Conservation (phyloP, 2,113 vertebrate genomes). For the Genyomyrus donnyi region DNA sequence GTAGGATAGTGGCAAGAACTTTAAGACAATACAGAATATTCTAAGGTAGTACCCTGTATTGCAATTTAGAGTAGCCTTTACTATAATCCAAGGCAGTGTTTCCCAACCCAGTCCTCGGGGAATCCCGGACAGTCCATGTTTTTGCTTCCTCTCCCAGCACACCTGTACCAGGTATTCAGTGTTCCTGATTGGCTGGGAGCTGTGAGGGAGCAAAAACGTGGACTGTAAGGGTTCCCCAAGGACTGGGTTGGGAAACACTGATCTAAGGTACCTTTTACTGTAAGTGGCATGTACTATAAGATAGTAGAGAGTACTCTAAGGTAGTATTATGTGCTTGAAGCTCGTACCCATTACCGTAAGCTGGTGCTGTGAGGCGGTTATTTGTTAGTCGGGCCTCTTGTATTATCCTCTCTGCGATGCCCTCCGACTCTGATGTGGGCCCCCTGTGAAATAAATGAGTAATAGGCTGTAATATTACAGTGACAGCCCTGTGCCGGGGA, state of each 20-base stretch:
- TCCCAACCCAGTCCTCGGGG: too few relatives aligned
- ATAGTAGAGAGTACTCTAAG: background rate
- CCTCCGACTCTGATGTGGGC: background rate
- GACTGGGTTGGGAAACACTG: too few relatives aligned
- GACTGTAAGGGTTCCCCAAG: too few relatives aligned
- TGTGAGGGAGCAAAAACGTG: too few relatives aligned
- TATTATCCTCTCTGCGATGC: background rate
- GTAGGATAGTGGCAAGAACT: background rate
- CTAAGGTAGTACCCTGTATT: background rate
- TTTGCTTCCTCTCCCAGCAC: too few relatives aligned
- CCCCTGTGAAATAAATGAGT: slow-evolving; percentile 6
- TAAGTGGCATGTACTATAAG: background rate
- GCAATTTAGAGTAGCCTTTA: too few relatives aligned
- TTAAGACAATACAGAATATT: background rate
- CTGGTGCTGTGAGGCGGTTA: background rate
- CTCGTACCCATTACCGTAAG: background rate
- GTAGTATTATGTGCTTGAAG: background rate
- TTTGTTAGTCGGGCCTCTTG: background rate
- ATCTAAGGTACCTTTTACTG: background rate
- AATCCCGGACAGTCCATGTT: too few relatives aligned
- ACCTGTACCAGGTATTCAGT: too few relatives aligned
- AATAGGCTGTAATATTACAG: slow-evolving; percentile 5
- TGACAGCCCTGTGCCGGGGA: background rate
- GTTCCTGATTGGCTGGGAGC: too few relatives aligned
- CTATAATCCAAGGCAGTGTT: too few relatives aligned